A percentile compares a stretch with the other conserved stretches of the same genome.
Conservation (phyloP, 2,888 invertebrate genomes). For the Zaprionus bogoriensis region DNA sequence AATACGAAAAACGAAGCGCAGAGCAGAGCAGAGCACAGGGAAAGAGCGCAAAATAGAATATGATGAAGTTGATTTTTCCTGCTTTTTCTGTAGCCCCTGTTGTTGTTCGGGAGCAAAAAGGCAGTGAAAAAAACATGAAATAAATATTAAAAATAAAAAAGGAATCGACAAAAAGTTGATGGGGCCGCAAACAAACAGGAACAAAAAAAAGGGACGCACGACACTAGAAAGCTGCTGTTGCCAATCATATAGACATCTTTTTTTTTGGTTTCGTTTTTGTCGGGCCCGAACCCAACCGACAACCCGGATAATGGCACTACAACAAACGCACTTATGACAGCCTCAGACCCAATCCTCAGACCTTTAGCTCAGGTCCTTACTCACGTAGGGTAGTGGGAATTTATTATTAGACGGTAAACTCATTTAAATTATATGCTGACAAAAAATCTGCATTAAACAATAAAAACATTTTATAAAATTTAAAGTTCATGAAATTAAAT, state of each 20-base stretch:
- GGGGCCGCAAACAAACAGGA: constrained; percentile 48
- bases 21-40: constrained; percentile 4
- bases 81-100: constrained; percentile 9
- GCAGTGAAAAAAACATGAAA: constrained; percentile 63
- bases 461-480: too few species aligned
- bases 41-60: constrained; percentile 45
- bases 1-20: constrained; percentile 32
- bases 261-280: constrained; percentile 25
- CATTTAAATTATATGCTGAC: too few species aligned
- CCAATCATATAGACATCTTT: constrained; percentile 67
- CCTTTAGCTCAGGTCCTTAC: neutral
- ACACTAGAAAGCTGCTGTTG: constrained; percentile 74
- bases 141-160: constrained; percentile 60
- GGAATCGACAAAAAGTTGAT: constrained; percentile 49
- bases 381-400: constrained; percentile 5
- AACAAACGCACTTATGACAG: constrained; percentile 51
- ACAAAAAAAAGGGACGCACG: constrained; percentile 56
- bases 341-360: constrained; percentile 10
- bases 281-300: constrained; percentile 39
- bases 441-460: too few species aligned
- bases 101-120: constrained; percentile 34
- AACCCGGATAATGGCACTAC: constrained; percentile 57
- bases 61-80: constrained; percentile 54
- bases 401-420: neutral
- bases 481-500: too few species aligned